A percentile compares a stretch with the other conserved stretches of the same genome.
Evolutionary conservation across 92 coral and sea anemone genomes (phyloP).

Genomic region (Actinernus sp.): DNA sequence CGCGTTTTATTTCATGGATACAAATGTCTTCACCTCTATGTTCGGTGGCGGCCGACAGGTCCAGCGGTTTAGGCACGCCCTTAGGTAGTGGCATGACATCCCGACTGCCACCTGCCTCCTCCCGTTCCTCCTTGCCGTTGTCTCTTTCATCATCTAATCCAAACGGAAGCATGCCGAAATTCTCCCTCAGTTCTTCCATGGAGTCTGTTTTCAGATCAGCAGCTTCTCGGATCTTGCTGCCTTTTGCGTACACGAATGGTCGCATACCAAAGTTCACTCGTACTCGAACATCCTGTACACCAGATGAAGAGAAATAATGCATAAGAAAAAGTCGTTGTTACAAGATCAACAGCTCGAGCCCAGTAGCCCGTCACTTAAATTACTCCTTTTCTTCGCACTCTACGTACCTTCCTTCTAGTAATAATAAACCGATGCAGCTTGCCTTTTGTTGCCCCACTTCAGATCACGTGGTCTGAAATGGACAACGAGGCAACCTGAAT

Average conservation of each 20-base stretch:
- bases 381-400: too few relatives aligned
- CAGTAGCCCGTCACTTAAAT: too few relatives aligned
- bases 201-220: slow-evolving; percentile 83
- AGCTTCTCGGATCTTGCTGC: slow-evolving; percentile 81
- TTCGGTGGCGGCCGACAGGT: slow-evolving; percentile 7
- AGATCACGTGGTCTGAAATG: too few relatives aligned
- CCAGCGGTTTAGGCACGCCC: slow-evolving; percentile 20
- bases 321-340: background rate
- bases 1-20: too few relatives aligned
- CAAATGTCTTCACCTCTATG: slow-evolving; percentile 31
- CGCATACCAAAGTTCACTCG: slow-evolving; percentile 91
- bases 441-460: too few relatives aligned
- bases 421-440: too few relatives aligned
- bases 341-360: too few relatives aligned
- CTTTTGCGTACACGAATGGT: slow-evolving; percentile 83
- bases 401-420: too few relatives aligned
- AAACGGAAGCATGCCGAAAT: slow-evolving; percentile 80
- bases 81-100: background rate
- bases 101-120: background rate
- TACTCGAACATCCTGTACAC: slow-evolving; percentile 76
- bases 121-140: slow-evolving; percentile 1
- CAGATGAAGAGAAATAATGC: too few relatives aligned
- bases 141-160: slow-evolving; percentile 63
- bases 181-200: slow-evolving; percentile 76
- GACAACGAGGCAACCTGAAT: too few relatives aligned